These are phyloP conservation scores for Drosophila paranaensis DNA, from an alignment of 2,888 invertebrate genomes.

Conservation along the genomic window DNA sequence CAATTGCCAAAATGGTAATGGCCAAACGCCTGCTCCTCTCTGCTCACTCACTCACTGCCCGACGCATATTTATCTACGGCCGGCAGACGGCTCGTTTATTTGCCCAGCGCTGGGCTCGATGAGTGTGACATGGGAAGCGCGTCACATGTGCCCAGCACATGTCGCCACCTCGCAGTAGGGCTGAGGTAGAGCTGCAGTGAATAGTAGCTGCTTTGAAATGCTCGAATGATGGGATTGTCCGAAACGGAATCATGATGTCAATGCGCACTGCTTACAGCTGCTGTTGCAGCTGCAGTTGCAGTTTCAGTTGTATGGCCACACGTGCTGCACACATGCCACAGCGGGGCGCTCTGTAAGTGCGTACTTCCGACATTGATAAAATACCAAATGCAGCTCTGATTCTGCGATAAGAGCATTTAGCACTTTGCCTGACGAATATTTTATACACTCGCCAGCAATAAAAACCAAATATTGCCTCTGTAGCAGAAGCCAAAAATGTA, in stretches of 20 bases:
- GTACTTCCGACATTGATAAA: conserved; percentile 49
- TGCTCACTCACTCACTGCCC: conserved; percentile 35
- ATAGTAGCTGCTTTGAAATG: conserved; percentile 2
- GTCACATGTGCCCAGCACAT: conserved; percentile 52
- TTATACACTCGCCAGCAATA: conserved; percentile 10
- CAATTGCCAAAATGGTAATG: conserved; percentile 52
- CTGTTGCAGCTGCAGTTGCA: not conserved
- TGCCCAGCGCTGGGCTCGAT: conserved; percentile 27
- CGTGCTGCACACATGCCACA: conserved; percentile 48
- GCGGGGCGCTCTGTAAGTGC: conserved; percentile 14
- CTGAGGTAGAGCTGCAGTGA: not conserved
- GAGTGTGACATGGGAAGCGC: conserved; percentile 64
- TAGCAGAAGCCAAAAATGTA: not conserved
- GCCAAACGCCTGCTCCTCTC: conserved; percentile 22
- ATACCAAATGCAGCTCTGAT: conserved; percentile 40
- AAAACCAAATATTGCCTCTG: not conserved
- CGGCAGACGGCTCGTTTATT: conserved; percentile 49
- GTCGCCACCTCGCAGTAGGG: not conserved
- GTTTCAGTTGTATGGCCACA: conserved; percentile 26
- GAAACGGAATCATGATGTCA: conserved; percentile 15
- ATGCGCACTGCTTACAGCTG: not conserved
- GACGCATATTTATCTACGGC: conserved; percentile 56
- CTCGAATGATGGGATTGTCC: conserved; percentile 34
- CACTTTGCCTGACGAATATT: not conserved
- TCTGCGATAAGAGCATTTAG: conserved; percentile 38